Evolutionary conservation across 2,888 invertebrate species (phyloP).

Genomic region (Nemotelus nigrinus): DNA sequence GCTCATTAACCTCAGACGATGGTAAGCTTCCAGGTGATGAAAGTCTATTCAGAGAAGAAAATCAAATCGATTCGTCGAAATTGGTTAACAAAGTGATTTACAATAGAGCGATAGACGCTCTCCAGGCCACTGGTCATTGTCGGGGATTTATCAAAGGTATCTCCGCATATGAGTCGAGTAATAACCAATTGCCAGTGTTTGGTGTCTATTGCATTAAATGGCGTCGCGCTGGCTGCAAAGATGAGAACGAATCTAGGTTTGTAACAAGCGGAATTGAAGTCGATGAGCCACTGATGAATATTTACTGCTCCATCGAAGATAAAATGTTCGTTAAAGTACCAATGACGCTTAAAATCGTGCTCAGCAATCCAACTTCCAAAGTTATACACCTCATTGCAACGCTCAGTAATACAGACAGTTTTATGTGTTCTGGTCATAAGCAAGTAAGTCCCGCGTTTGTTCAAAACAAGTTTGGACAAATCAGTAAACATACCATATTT

Average conservation of each 20-base stretch:
- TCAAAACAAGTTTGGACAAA: not conserved
- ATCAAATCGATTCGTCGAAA: conserved; percentile 47
- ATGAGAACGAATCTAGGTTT: conserved; percentile 64
- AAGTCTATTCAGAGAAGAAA: conserved; percentile 55
- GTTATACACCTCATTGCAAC: conserved; percentile 62
- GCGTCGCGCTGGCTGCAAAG: conserved; percentile 59
- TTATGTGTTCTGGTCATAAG: conserved; percentile 95
- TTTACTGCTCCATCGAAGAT: conserved; percentile 64
- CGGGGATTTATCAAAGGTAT: conserved; percentile 62
- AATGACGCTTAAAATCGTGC: conserved; percentile 62
- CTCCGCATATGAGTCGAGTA: conserved; percentile 46
- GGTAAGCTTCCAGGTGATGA: conserved; percentile 58
- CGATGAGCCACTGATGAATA: conserved; percentile 62
- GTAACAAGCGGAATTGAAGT: conserved; percentile 61
- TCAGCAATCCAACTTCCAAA: conserved; percentile 63
- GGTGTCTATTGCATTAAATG: conserved; percentile 64
- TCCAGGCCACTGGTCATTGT: conserved; percentile 62
- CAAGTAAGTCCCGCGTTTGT: conserved; percentile 68
- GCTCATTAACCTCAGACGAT: conserved; percentile 32
- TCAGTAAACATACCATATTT: conserved; percentile 12
- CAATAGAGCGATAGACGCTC: conserved; percentile 60
- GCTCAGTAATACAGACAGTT: conserved; percentile 73
- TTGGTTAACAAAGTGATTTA: conserved; percentile 38
- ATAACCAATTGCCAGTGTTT: conserved; percentile 54
- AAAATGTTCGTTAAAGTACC: conserved; percentile 65